A percentile compares a stretch with the other conserved stretches of the same genome.
These are phyloP conservation scores for Charina bottae DNA, from an alignment of 2,113 vertebrate species.

Conservation along the genomic window DNA sequence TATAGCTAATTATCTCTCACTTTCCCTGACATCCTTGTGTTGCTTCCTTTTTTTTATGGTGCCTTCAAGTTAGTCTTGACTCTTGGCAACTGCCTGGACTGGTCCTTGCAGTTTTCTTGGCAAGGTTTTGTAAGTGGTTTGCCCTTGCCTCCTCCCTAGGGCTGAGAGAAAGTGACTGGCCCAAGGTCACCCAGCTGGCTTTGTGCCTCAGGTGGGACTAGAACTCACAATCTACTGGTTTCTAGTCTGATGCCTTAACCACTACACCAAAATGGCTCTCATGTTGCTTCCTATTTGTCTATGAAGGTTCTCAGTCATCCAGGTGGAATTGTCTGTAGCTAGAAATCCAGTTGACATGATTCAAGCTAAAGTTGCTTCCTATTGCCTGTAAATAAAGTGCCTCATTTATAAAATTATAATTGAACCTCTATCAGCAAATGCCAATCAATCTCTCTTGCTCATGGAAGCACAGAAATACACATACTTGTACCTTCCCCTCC, in stretches of 20 bases:
- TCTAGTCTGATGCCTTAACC: neutral
- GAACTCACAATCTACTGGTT: neutral
- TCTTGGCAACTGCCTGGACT: no score
- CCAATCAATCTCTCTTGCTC: neutral
- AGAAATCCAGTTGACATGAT: no score
- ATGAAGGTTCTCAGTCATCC: no score
- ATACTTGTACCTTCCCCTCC: neutral
- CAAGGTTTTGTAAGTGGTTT: neutral
- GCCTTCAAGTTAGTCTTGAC: neutral
- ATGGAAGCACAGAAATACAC: neutral
- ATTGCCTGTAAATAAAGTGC: neutral
- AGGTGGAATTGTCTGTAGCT: no score
- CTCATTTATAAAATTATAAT: neutral
- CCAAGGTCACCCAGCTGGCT: no score
- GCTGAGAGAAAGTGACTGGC: neutral
- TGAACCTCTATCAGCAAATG: neutral
- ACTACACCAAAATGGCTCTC: neutral
- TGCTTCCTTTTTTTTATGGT: neutral
- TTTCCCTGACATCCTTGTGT: neutral
- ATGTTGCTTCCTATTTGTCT: neutral
- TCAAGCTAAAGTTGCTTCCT: no score
- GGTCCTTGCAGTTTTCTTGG: neutral
- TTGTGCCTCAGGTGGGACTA: neutral
- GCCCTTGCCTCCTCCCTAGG: neutral
- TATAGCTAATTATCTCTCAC: neutral